Base-by-base conservation (phyloP, 2,797 vertebrate species). In the Darevskia mixta region DNA sequence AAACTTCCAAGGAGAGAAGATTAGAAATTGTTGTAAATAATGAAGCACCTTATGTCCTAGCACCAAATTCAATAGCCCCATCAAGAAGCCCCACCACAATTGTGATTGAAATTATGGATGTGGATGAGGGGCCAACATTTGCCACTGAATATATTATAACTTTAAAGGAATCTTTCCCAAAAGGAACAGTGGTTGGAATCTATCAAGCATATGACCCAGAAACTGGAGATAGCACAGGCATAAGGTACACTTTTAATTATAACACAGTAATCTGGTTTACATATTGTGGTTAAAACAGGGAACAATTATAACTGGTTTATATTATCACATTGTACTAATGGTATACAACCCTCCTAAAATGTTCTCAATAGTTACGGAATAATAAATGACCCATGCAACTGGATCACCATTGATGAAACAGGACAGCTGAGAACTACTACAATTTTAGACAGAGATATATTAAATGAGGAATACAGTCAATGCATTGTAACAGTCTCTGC, bases 81-180 rank as follows among this genome's bases (percentile, higher is more conserved):
- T 45, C 91, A 1, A 98, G 97, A 97, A 71, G 85, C 23, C 96
- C 96, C 17, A 29, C 96, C 81, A 96, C 96, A 1, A 97, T 98
- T 88, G 90, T 93, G 0, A 84, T 99, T 27, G 89, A 86, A 0
- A 96, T 99, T 77, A 88, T 66, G 84, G 38, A 99, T 18, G 15
- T 95, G 0, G 98, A 99, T 3, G 98, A 99, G 93, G 98, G 98
- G 0, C 98, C 98, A 0, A 95, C 97, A 89, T 99, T 98, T 88
- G 91, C 97, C 0, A 95, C 96, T 1, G 94, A 92, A 0, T 72
- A 98, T 85, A 73, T 89, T 66, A 72, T 98, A 27, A 89, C 7
- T 0, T 95, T 98, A 88, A 97, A 96, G 85, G 98, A 99, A 85
- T 98, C 98, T 2, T 88, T 95, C 3, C 86, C 96, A 0, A 86